Evolutionary conservation across 2,888 invertebrate genomes (phyloP).

Genomic region (Andrena minutula): DNA sequence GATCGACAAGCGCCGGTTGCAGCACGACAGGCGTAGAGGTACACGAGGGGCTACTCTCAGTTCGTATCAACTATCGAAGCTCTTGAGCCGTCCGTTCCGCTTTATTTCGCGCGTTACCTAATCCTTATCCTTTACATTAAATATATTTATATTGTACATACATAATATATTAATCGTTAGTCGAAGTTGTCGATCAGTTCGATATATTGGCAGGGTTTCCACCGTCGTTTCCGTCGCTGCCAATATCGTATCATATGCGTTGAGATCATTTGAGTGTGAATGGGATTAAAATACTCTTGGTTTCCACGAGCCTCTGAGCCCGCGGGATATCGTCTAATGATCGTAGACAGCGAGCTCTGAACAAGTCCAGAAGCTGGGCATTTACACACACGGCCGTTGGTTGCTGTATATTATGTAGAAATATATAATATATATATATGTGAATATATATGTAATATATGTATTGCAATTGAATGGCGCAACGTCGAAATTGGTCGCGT

Average conservation of each 20-base stretch:
- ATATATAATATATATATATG: constrained; percentile 57
- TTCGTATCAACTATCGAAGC: constrained; percentile 50
- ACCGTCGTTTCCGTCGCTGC: constrained; percentile 62
- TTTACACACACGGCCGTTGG: constrained; percentile 36
- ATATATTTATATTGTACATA: constrained; percentile 63
- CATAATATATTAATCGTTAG: constrained; percentile 74
- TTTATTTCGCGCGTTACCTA: constrained; percentile 60
- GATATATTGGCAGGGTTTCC: constrained; percentile 73
- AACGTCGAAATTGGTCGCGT: constrained; percentile 37
- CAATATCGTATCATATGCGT: constrained; percentile 78
- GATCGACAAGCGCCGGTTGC: background rate
- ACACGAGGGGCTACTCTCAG: background rate
- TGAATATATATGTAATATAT: constrained; percentile 25
- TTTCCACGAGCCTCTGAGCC: constrained; percentile 16
- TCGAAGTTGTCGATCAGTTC: constrained; percentile 76
- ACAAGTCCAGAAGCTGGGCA: constrained; percentile 31
- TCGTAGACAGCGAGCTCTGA: constrained; percentile 22
- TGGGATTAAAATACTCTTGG: constrained; percentile 60
- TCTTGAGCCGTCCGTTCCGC: constrained; percentile 53
- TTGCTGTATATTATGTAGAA: constrained; percentile 55
- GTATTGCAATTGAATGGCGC: constrained; percentile 56
- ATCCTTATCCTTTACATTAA: constrained; percentile 72
- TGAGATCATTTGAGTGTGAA: constrained; percentile 81
- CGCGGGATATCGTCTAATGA: constrained; percentile 23
- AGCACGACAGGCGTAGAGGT: constrained; percentile 17